A percentile compares a stretch with the other conserved stretches of the same genome.
These are phyloP conservation scores for Galaxias olidus DNA, from an alignment of 2,797 vertebrate genomes.

Conservation along the genomic window DNA sequence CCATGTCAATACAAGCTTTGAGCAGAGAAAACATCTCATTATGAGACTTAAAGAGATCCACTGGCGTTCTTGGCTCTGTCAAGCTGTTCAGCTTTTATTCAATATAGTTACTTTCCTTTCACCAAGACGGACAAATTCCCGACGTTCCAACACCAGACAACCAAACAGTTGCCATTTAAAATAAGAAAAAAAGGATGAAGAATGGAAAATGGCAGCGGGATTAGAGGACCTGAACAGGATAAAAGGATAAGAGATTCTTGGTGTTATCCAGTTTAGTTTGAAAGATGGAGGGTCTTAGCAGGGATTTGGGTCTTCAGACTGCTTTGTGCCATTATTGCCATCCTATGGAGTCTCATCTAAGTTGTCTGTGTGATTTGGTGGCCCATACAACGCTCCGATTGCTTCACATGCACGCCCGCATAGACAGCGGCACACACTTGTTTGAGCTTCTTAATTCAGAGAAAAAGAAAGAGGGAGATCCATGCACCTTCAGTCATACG, in stretches of 20 bases:
- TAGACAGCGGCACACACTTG: slow-evolving; percentile 10
- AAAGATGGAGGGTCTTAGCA: slow-evolving; percentile 80
- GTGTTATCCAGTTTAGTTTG: slow-evolving; percentile 81
- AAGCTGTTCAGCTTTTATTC: slow-evolving; percentile 73
- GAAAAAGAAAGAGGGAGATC: too few species aligned
- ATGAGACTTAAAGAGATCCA: slow-evolving; percentile 75
- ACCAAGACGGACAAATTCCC: slow-evolving; percentile 68
- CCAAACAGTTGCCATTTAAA: slow-evolving; percentile 77
- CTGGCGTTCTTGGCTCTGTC: slow-evolving; percentile 74
- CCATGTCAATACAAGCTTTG: slow-evolving; percentile 72
- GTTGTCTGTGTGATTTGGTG: slow-evolving; percentile 59
- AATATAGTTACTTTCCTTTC: slow-evolving; percentile 75
- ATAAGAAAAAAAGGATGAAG: slow-evolving; percentile 62
- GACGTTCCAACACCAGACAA: slow-evolving; percentile 78
- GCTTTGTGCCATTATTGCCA: slow-evolving; percentile 73
- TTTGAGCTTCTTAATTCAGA: too few species aligned
- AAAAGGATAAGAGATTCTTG: slow-evolving; percentile 78
- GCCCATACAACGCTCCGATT: slow-evolving; percentile 27
- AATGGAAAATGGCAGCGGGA: slow-evolving; percentile 74
- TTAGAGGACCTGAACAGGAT: slow-evolving; percentile 79
- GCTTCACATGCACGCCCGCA: slow-evolving; percentile 21
- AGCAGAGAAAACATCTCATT: slow-evolving; percentile 78
- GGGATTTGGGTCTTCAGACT: slow-evolving; percentile 79
- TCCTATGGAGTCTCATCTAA: slow-evolving; percentile 61
- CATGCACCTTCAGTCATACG: too few species aligned